phyloP scores from a whole-genome alignment of 2,113 vertebrate species.

The Pterocles orientalis region DNA sequence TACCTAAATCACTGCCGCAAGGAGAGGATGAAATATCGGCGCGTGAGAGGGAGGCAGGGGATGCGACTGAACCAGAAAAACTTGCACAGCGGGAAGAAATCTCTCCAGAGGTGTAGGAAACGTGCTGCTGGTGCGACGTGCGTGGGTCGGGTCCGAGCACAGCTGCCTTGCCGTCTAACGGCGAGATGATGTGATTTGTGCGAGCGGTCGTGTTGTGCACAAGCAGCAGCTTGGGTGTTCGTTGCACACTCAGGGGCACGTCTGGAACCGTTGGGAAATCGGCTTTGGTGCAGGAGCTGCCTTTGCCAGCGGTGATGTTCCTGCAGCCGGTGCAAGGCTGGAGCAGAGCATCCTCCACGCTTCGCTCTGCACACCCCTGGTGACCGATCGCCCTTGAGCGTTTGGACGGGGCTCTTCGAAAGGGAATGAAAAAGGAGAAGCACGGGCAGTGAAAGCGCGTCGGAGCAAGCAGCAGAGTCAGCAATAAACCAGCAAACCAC shows the following conservation, averaged over 20 bases:
- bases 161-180: neutral
- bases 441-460: accelerated
- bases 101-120: accelerated
- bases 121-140: accelerated
- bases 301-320: neutral
- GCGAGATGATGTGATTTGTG: accelerated
- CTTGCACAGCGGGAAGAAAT: neutral
- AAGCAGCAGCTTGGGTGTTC: accelerated
- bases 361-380: accelerated
- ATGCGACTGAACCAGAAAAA: neutral
- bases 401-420: neutral
- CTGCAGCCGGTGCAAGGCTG: accelerated
- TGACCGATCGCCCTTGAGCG: accelerated
- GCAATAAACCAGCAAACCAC: neutral
- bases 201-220: accelerated
- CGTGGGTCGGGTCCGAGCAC: accelerated
- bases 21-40: neutral
- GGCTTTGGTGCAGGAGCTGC: neutral
- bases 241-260: accelerated
- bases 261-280: neutral
- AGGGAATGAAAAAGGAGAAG: neutral
- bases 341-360: accelerated
- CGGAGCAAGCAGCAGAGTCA: neutral
- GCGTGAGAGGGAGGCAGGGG: neutral
- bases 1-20: slow-evolving; percentile 16